Base-by-base conservation (phyloP, 2,113 vertebrate genomes). In the Mesitornis unicolor region DNA sequence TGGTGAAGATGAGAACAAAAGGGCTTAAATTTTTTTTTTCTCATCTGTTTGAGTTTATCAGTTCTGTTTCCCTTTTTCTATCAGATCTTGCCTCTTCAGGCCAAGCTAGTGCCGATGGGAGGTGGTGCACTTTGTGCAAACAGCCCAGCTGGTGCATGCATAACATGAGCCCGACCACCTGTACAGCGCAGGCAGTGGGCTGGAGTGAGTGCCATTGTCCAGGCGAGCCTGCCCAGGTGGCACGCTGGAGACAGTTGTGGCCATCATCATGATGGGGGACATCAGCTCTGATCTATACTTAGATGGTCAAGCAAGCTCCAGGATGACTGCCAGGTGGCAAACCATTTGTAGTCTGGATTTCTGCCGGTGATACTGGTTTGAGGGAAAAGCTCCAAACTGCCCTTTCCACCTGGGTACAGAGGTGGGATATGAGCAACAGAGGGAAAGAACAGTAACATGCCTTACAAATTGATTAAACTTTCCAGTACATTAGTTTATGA, bases 131-230 rank as follows among this genome's bases (percentile, higher is more conserved):
- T 51, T 70, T 17, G 53, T 76, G 35, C 25, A 31, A 22, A 50
- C 1, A 5, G 6, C 70, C 53, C 12, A 45, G 45, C 74, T 84
- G 56, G 31, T n/a, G 35, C 16, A 10, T 16, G 16, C 53, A 36
- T 60, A 45, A 26, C 31, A n/a, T 20, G 28, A 67, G 33, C 36
- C 42, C 1, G 1, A 10, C 2, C 0, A 1, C 61, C n/a, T 22
- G 22, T 13, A 26, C 1, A 3, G 40, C 4, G 2, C 38, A 36
- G 48, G 50, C 56, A 80, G 36, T 0, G 3, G 40, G n/a, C 24
- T 76, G 69, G 50, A 48, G 22, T 2, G 1, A 54, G 61, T 47
- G 71, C 77, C 5, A 0, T 29, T 25, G 26, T 63, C 57, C 0
- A 0, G 9, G 5, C 4, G 4, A 90, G n/a, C 45, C 60, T 63